phyloP scores from a whole-genome alignment of 2,888 invertebrate species.

The Trissolcus japonicus region DNA sequence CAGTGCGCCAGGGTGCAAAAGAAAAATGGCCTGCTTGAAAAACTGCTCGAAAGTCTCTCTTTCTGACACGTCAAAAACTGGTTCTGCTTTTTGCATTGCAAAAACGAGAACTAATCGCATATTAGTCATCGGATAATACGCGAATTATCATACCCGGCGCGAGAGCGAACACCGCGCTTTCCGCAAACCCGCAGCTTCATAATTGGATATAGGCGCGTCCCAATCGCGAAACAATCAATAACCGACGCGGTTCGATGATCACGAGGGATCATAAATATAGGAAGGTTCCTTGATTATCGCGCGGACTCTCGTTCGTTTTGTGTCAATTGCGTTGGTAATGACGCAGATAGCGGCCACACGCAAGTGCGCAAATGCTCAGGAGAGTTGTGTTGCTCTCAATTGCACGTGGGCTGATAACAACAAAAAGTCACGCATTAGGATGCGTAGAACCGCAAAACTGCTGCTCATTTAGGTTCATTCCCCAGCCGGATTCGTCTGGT shows the following conservation, averaged over 20 bases:
- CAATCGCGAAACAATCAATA: constrained; percentile 51
- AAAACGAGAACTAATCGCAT: constrained; percentile 41
- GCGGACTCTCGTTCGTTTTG: constrained; percentile 46
- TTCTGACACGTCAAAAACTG: constrained; percentile 22
- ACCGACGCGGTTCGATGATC: constrained; percentile 36
- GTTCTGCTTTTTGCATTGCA: background rate
- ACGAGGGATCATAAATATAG: constrained; percentile 22
- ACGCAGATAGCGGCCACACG: constrained; percentile 43
- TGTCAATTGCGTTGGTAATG: constrained; percentile 53
- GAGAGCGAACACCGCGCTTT: constrained; percentile 54
- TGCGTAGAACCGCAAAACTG: constrained; percentile 3
- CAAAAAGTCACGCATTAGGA: constrained; percentile 39
- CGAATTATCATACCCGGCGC: constrained; percentile 51
- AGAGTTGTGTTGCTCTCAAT: constrained; percentile 11
- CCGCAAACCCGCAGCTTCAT: constrained; percentile 41
- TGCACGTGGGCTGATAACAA: constrained; percentile 28
- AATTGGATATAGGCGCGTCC: constrained; percentile 51
- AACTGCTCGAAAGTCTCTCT: constrained; percentile 1
- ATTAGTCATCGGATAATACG: constrained; percentile 56
- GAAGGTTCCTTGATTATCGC: constrained; percentile 38
- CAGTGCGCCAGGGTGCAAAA: background rate
- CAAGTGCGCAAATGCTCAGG: constrained; percentile 28
- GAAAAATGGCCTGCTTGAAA: too few relatives aligned
- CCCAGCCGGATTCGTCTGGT: too few relatives aligned
- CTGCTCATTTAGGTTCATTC: too few relatives aligned